A percentile compares a stretch with the other conserved stretches of the same genome.
These are phyloP conservation scores for Caenorhabditis doughertyi DNA, from an alignment of 2,888 invertebrate genomes.

Conservation along the genomic window DNA sequence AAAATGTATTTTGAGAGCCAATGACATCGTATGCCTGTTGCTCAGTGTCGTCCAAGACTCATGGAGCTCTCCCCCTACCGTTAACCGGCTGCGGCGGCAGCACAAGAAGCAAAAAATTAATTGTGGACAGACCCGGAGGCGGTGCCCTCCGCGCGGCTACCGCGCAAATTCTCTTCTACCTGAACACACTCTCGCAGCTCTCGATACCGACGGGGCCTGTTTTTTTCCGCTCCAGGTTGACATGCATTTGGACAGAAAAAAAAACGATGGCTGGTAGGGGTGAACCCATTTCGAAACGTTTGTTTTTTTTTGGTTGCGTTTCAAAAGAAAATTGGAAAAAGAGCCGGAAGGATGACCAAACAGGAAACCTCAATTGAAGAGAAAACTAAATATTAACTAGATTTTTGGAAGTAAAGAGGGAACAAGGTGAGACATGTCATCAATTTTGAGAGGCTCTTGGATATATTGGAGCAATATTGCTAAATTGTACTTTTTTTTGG, in stretches of 20 bases:
- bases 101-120: slow-evolving; percentile 59
- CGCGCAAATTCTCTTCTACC: slow-evolving; percentile 44
- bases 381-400: too few relatives aligned
- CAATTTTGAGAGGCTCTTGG: too few relatives aligned
- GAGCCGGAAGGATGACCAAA: too few relatives aligned
- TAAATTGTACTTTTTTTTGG: too few relatives aligned
- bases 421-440: too few relatives aligned
- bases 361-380: too few relatives aligned
- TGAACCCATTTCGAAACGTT: slow-evolving; percentile 45
- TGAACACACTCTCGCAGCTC: slow-evolving; percentile 39
- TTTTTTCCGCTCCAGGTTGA: slow-evolving; percentile 57
- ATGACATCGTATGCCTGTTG: slow-evolving; percentile 48
- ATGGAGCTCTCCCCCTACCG: slow-evolving; percentile 38
- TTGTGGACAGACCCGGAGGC: slow-evolving; percentile 62
- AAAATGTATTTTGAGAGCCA: slow-evolving; percentile 48
- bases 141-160: slow-evolving; percentile 65
- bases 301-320: neutral
- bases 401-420: too few relatives aligned
- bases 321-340: neutral
- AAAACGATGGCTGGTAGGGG: slow-evolving; percentile 26
- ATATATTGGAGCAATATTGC: too few relatives aligned
- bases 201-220: slow-evolving; percentile 45
- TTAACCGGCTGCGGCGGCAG: slow-evolving; percentile 54
- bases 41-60: slow-evolving; percentile 56
- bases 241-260: slow-evolving; percentile 47